phyloP scores from a whole-genome alignment of 2,888 invertebrate genomes.

The Drosophila siamana region DNA sequence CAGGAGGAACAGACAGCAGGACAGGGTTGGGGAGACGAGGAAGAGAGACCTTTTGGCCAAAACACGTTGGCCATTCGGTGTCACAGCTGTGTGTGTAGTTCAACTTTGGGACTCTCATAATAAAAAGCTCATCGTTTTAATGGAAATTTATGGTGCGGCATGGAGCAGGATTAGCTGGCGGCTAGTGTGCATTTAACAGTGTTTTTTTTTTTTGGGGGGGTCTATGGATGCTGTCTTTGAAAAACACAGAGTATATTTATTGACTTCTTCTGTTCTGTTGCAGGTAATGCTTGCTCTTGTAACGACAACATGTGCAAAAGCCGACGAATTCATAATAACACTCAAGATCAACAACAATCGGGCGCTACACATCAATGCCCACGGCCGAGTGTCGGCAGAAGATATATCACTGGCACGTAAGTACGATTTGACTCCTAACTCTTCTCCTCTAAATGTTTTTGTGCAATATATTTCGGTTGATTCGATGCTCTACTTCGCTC shows the following conservation, averaged over 20 bases:
- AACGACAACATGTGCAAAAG: constrained; percentile 82
- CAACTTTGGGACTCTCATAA: constrained; percentile 29
- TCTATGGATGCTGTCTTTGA: constrained; percentile 15
- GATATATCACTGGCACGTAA: constrained; percentile 84
- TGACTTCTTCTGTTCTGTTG: constrained; percentile 9
- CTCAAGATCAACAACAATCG: constrained; percentile 80
- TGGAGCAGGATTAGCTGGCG: constrained; percentile 42
- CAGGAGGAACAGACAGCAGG: no score
- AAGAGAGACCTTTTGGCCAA: constrained; percentile 33
- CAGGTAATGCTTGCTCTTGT: constrained; percentile 84
- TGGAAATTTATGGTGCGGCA: constrained; percentile 67
- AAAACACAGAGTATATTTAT: no score
- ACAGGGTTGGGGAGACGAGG: no score
- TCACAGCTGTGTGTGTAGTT: constrained; percentile 53
- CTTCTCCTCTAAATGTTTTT: no score
- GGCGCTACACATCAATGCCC: constrained; percentile 83
- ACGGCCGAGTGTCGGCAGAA: constrained; percentile 83
- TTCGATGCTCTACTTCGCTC: constrained; percentile 18
- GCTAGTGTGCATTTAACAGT: no score
- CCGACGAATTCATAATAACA: constrained; percentile 83
- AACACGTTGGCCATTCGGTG: constrained; percentile 43
- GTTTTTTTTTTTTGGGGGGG: constrained; percentile 11
- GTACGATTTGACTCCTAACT: constrained; percentile 65
- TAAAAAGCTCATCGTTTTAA: constrained; percentile 72
- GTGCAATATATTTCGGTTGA: constrained; percentile 28